Evolutionary conservation across 2,113 vertebrate species (phyloP), one percentile per base, ranked within the genome.

Genomic region (Apistogramma diplotaenia): DNA sequence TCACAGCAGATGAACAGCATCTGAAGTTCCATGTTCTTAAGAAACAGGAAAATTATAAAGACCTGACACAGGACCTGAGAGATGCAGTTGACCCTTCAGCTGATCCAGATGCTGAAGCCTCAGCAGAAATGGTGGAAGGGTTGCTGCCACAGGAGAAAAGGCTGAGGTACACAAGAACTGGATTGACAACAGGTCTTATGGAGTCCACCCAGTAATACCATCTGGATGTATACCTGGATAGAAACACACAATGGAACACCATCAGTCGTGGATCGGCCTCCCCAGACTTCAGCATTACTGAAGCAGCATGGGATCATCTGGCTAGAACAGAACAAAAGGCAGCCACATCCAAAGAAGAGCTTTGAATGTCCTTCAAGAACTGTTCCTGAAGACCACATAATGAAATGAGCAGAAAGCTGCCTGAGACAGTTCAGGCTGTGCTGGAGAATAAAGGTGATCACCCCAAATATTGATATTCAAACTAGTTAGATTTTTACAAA

Each of bases 11-110:
- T 40, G 60, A 62, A n/a, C 1, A 35, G 21, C 16, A 43, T 37
- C 35, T 65, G 21, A 65, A 43, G 43, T n/a, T 65, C 35, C 35
- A 0, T 0, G 21, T 6, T 10, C 60, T 65, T 43, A 62, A 62
- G 7, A 16, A 40, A 40, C 21, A 6, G 60, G 0, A 43, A 65
- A 43, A 4, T n/a, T n/a, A n/a, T n/a, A 65, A 43, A 25, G 0
- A 65, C 61, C 4, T 3, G 4, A 43, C n/a, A 25, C 4, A 12
- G 35, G 60, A 65, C 60, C 60, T 43, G 60, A 43, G 60, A 62
- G 33, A 40, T 2, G 37, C 60, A 40, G 15, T 35, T 62, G 60
- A 13, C 60, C 35, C 61, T 43, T 43, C 61, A 43, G 13, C 40
- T 43, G 21, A 65, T 65, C 35, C 60, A 6, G 23, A n/a, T 25